A percentile compares a stretch with the other conserved stretches of the same genome.
Evolutionary conservation across 1,140 invertebrate species (phyloP).

Genomic region (Ditylenchus dipsaci): DNA sequence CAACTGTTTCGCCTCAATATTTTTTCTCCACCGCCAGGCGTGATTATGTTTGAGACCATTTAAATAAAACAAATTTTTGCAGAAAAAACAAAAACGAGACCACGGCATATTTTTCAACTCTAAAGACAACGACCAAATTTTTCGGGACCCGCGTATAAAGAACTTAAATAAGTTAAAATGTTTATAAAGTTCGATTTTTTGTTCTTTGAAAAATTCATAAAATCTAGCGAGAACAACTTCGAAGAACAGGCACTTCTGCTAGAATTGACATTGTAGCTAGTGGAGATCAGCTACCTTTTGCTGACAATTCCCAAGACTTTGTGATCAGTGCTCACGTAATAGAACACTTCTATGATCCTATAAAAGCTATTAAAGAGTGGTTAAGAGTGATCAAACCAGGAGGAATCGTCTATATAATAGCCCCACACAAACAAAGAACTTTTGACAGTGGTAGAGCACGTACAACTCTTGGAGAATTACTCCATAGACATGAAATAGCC

Average conservation of each 20-base stretch:
- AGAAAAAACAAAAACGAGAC: too few relatives aligned
- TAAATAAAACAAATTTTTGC: too few relatives aligned
- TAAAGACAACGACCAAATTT: too few relatives aligned
- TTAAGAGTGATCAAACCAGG: conserved; percentile 3
- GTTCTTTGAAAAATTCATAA: neutral
- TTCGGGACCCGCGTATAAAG: too few relatives aligned
- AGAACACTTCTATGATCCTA: conserved; percentile 19
- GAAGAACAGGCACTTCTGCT: neutral
- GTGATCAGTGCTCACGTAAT: conserved; percentile 16
- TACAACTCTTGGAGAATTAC: conserved; percentile 6
- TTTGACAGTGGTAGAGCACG: neutral
- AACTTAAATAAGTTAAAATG: too few relatives aligned
- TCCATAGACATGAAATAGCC: neutral
- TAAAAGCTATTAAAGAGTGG: conserved; percentile 17
- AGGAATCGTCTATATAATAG: conserved; percentile 15
- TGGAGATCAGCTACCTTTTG: conserved; percentile 9
- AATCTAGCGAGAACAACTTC: neutral
- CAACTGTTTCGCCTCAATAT: too few relatives aligned
- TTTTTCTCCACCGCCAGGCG: too few relatives aligned
- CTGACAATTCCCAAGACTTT: conserved; percentile 14
- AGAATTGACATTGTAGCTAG: conserved; percentile 10
- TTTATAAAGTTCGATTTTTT: too few relatives aligned
- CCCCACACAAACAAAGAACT: conserved; percentile 19
- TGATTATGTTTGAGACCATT: too few relatives aligned
- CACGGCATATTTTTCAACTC: too few relatives aligned